phyloP scores from a whole-genome alignment of 2,113 vertebrate species.

The Alouatta palliata region DNA sequence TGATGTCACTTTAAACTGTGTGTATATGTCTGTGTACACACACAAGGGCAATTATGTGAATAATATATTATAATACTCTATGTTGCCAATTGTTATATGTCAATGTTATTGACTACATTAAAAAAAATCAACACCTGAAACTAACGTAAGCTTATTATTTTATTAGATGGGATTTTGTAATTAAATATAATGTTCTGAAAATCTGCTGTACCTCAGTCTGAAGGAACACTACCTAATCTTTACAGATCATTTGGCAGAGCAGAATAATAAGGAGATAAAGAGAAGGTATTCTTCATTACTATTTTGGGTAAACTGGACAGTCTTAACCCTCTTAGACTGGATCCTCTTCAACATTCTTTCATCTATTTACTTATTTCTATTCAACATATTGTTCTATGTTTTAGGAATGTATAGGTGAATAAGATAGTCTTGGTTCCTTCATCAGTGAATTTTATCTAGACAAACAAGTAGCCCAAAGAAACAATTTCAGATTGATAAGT shows the following conservation, averaged over 20 bases:
- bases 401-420: neutral
- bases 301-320: neutral
- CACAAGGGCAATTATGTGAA: neutral
- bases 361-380: neutral
- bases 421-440: neutral
- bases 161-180: neutral
- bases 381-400: neutral
- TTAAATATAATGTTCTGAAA: conserved; percentile 5
- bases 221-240: neutral
- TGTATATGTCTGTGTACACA: neutral
- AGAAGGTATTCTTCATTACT: neutral
- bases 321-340: neutral
- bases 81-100: neutral
- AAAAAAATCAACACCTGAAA: neutral
- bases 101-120: conserved; percentile 28
- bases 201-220: neutral
- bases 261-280: neutral
- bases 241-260: neutral
- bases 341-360: neutral
- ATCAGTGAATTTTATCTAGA: neutral
- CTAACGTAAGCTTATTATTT: neutral
- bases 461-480: neutral
- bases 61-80: neutral
- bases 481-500: neutral
- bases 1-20: conserved; percentile 35